Conservation (phyloP, 2,888 invertebrate species). For the Drepana falcataria region DNA sequence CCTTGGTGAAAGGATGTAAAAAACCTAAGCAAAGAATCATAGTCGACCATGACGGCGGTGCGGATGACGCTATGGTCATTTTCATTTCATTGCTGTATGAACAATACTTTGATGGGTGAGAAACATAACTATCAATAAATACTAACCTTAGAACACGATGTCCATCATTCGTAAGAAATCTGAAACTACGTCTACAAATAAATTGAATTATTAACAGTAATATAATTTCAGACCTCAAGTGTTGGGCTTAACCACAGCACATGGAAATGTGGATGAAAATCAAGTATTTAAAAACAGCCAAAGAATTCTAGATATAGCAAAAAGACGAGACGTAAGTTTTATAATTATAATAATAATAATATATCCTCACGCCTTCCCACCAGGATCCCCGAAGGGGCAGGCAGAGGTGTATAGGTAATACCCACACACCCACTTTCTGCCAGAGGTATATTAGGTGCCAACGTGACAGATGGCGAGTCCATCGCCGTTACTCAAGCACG, state of each 20-base stretch:
- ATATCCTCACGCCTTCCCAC: background rate
- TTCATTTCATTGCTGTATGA: constrained; percentile 49
- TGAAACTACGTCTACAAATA: no score
- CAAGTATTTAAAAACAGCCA: constrained; percentile 83
- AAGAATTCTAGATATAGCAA: constrained; percentile 76
- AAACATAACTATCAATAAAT: background rate
- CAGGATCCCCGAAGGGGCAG: no score
- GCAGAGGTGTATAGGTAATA: no score
- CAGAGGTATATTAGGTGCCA: no score
- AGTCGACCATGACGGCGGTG: constrained; percentile 60
- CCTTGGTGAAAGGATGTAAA: background rate
- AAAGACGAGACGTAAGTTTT: constrained; percentile 76
- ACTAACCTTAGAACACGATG: background rate
- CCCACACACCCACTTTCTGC: no score
- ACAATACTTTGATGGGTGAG: constrained; percentile 49
- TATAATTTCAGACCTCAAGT: constrained; percentile 62
- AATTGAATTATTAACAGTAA: constrained; percentile 1
- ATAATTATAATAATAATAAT: background rate
- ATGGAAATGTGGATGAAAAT: constrained; percentile 83
- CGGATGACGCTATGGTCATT: constrained; percentile 60
- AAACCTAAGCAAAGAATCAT: constrained; percentile 27
- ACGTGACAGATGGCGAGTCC: no score
- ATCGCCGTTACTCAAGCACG: no score
- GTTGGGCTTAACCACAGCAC: constrained; percentile 83
- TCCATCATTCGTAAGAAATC: no score